Evolutionary conservation across 2,797 vertebrate genomes (phyloP), one percentile per base, ranked within the genome.

Genomic region (Clarias laeviceps): DNA sequence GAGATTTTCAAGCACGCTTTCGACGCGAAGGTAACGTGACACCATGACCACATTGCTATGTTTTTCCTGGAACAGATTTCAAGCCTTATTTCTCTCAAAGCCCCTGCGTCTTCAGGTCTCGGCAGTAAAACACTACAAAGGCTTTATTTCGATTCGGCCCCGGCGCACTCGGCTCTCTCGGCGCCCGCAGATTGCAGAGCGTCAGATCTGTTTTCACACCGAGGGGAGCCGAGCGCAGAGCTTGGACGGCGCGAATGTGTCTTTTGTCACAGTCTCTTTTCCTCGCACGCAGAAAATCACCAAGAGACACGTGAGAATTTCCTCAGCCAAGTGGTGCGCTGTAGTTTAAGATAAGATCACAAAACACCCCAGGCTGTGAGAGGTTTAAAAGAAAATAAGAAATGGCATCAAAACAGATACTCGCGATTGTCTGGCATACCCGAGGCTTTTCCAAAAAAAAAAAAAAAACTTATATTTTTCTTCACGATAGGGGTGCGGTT

Each of bases 1-100:
- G 97, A 99, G 93, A 99, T 99, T 94, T 99, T 99, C 96, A 99
- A 99, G 90, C 98, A 99, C 0, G 98, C 98, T 3, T 99, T 99
- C 0, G 98, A 99, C 17, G 97, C 98, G 81, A 99, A 99, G 98
- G 98, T 99, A 95, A 15, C 82, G 1, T 50, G 24, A 0, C 20
- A 34, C 62, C 59, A 4, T 32, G 37, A 62, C 3, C 56, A 50
- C 37, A 50, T 77, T 32, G 27, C 45, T 29, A 3, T 56, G n/a
- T 56, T 57, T 3, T 14, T 54, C 50, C 50, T 54, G 50, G 50
- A 54, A 14, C 50, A 54, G 50, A 54, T 12, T 54, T 50, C 12
- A 14, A 50, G 45, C 45, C 45, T 50, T 54, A 14, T 54, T 14
- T 54, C 50, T 14, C 50, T 54, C 50, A 8, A 17, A 15, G 24